Conservation (phyloP, 2,888 invertebrate genomes). For the Patella caerulea region DNA sequence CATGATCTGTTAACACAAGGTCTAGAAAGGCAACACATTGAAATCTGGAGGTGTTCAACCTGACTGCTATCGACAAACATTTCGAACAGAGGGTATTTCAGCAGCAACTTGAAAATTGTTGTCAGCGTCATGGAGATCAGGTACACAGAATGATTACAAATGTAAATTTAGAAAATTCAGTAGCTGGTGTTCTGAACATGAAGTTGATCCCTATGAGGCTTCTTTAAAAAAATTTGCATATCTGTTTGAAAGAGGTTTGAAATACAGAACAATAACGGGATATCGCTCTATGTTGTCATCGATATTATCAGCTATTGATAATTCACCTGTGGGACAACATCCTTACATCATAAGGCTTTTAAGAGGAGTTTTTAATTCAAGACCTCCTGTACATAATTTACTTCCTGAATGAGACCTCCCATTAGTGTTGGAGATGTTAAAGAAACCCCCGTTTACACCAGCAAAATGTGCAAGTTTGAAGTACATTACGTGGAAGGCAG, state of each 20-base stretch:
- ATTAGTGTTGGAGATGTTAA: not conserved
- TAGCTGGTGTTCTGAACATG: constrained; percentile 37
- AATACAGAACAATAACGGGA: not conserved
- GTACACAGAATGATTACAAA: constrained; percentile 35
- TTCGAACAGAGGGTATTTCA: constrained; percentile 34
- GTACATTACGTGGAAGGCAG: not conserved
- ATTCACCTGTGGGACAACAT: not conserved
- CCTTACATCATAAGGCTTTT: not conserved
- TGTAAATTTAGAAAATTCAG: constrained; percentile 29
- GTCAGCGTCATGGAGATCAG: constrained; percentile 32
- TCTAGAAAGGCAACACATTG: constrained; percentile 32
- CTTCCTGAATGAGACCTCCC: not conserved
- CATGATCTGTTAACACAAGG: too few relatives aligned
- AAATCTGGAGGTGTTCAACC: constrained; percentile 26
- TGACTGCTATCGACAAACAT: constrained; percentile 36
- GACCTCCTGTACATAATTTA: not conserved
- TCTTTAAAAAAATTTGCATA: too few relatives aligned
- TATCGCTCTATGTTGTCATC: not conserved
- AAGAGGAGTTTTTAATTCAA: not conserved
- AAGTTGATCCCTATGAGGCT: constrained; percentile 31
- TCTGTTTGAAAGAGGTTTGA: not conserved
- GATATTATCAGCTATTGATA: not conserved
- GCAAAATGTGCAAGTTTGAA: not conserved
- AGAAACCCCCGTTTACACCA: not conserved
- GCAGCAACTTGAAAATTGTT: constrained; percentile 32